Evolutionary conservation across 2,113 vertebrate genomes (phyloP), one percentile per base, ranked within the genome.

Genomic region (Trichechus manatus): DNA sequence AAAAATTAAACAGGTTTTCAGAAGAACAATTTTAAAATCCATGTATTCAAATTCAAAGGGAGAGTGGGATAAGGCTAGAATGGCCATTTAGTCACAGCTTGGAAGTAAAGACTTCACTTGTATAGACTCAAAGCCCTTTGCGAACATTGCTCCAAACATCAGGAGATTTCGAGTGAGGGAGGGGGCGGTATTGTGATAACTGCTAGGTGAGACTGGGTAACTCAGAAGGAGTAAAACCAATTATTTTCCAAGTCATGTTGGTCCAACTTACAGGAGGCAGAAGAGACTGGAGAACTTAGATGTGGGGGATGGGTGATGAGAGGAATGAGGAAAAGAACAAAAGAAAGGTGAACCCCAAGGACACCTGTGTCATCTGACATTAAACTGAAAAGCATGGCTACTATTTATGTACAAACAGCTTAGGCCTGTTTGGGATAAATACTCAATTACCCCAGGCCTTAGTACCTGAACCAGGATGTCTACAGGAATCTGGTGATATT

Each of bases 161-260:
- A 17, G 33, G 72, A 1, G 4, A 4, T 50, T 33, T 17, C 5
- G 5, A 0, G 89, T 6, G 5, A 0, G 1, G 13, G 6, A 3
- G 53, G 15, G 56, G 2, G n/a, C n/a, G n/a, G 70, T 22, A 61
- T 7, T 22, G 70, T 20, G 44, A 31, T 9, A 29, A 22, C 1
- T 1, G 2, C 13, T 27, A 17, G 5, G 14, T 14, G 33, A 27
- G 2, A 82, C 0, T 0, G 10, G 5, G 61, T 17, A 20, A 1
- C 59, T 59, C 1, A 14, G 25, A 59, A 33, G 63, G 3, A 72
- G 17, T 36, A 78, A 42, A 31, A 42, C 2, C 27, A 36, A 42
- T 5, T 36, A 15, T n/a, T 80, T n/a, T 61, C 39, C 8, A 36
- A 70, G 70, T 50, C 29, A 22, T 29, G 29, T 1, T 1, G 10